Conservation (phyloP, 64 coral and sea anemone species). For the Pachyseris speciosa region DNA sequence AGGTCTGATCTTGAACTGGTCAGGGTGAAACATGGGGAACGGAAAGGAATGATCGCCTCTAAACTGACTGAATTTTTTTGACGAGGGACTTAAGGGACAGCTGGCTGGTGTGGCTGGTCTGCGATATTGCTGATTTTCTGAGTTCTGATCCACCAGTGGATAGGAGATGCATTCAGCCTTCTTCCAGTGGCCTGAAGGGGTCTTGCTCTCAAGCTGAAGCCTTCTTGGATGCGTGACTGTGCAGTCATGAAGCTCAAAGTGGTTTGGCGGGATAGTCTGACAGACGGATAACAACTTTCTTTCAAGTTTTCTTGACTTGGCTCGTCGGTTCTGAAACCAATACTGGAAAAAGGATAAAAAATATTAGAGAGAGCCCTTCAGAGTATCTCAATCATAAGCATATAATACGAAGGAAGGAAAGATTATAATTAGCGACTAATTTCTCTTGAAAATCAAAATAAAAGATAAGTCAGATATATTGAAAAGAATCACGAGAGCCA, state of each 20-base stretch:
- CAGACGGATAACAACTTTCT: not conserved
- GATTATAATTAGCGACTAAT: no score
- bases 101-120: not conserved
- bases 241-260: not conserved
- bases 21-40: not conserved
- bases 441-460: no score
- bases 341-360: not conserved
- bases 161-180: not conserved
- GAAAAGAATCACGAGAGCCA: no score
- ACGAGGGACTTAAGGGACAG: not conserved
- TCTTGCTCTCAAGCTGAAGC: not conserved
- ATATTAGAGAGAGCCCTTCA: not conserved
- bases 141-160: not conserved
- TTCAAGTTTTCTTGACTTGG: not conserved
- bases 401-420: not conserved
- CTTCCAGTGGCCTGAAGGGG: not conserved
- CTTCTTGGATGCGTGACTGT: not conserved
- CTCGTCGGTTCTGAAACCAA: constrained; percentile 25
- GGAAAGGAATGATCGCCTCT: not conserved
- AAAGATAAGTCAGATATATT: no score
- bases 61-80: not conserved
- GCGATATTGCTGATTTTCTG: not conserved
- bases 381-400: not conserved
- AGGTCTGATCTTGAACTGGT: not conserved
- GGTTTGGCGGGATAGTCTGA: constrained; percentile 3